phyloP scores from a whole-genome alignment of 2,797 vertebrate species.

The Rhinella marina region DNA sequence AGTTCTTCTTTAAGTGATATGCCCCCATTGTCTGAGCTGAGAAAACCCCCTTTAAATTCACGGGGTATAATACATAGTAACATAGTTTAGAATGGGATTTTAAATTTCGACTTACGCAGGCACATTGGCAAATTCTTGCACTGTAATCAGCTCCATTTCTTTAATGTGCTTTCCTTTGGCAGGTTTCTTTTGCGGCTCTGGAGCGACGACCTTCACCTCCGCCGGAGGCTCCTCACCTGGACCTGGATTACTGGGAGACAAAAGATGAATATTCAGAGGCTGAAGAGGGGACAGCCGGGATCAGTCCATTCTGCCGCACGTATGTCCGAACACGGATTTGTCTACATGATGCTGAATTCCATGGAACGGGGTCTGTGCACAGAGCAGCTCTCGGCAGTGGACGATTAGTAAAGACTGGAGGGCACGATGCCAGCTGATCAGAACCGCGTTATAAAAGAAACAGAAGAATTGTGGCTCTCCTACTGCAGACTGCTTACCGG shows the following conservation, averaged over 20 bases:
- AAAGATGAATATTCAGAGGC: neutral
- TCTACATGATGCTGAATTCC: neutral
- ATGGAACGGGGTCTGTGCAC: neutral
- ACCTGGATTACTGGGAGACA: neutral
- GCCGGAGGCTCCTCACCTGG: slow-evolving; percentile 39
- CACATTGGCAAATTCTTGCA: slow-evolving; percentile 70
- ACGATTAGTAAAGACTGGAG: neutral
- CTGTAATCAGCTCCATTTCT: slow-evolving; percentile 68
- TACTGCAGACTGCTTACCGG: no score
- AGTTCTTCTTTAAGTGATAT: no score
- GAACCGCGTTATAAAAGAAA: no score
- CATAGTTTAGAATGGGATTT: no score
- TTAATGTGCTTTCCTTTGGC: slow-evolving; percentile 65
- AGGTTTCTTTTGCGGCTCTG: slow-evolving; percentile 62
- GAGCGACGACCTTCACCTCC: neutral
- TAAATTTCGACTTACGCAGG: slow-evolving; percentile 72
- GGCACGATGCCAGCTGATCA: neutral
- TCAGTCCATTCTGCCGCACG: neutral
- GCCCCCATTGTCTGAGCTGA: no score
- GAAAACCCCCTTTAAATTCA: no score
- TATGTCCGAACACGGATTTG: neutral
- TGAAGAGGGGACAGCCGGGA: no score
- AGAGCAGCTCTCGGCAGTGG: neutral
- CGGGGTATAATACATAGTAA: no score
- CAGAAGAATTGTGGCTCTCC: no score